Base-by-base conservation (phyloP, 1,140 invertebrate species). In the Ostrea denselamellosa region DNA sequence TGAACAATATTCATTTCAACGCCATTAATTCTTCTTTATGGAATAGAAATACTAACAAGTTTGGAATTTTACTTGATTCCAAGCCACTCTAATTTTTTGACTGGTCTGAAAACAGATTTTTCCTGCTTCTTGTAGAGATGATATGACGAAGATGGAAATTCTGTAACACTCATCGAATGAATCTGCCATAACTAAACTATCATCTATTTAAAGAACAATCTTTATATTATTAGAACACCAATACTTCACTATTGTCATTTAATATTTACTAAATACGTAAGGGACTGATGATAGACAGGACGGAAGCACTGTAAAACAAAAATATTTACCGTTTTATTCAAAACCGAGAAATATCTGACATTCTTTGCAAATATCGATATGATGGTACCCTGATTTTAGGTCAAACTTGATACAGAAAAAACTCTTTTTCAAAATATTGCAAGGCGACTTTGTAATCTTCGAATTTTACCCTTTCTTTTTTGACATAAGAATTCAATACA, bases 331-430 rank as follows among this genome's bases (percentile, higher is more conserved):
- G 17, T 85, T 52, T 84, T 83, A 87, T 14, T 68, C 5, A 86
- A 89, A 89, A 58, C 87, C 89, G 62, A 90, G 81, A 89, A 51
- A 87, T 44, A 56, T 86, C n/a, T 89, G 85, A 53, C 84, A 85
- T 10, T 54, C 10, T 22, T 54, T 8, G 14, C 71, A 25, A 84
- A 86, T 86, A 51, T 83, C 82, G 44, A 89, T 83, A 58, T 86
- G 85, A 68, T 86, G 85, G 62, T 89, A 89, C 12, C 88, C 86
- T 1, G 71, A 83, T 84, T 86, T 71, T 58, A 85, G 44, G 54
- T 58, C 68, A 25, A 86, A 86, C 71, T 86, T 86, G 44, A 52
- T 53, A 22, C 62, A 44, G 12, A 7, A 54, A 54, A 7, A 54
- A 8, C 7, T 54, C 12, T 54, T 54, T 54, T 12, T 54, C 53